These are phyloP conservation scores for Botrylloides violaceus DNA, from an alignment of 23 tunicate genomes.

Conservation along the genomic window DNA sequence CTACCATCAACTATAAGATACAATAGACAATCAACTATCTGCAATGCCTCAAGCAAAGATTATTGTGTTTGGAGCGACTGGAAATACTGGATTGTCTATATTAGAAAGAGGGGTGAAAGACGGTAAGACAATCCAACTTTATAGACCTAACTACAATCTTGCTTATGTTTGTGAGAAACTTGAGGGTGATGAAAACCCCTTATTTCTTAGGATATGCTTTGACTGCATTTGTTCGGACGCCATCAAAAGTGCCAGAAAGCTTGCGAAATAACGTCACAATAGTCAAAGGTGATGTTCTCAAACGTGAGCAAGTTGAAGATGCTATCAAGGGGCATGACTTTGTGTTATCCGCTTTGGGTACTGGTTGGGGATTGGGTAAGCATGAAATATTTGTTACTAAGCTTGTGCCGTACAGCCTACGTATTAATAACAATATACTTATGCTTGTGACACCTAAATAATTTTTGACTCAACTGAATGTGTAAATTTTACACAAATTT, in stretches of 20 bases:
- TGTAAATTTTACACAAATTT: too few relatives aligned
- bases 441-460: too few relatives aligned
- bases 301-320: slow-evolving; percentile 49
- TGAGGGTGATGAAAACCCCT: too few relatives aligned
- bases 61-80: slow-evolving; percentile 84
- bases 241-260: slow-evolving; percentile 4
- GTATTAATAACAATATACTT: too few relatives aligned
- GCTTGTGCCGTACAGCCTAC: too few relatives aligned
- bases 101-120: slow-evolving; percentile 31
- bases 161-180: too few relatives aligned
- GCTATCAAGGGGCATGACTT: slow-evolving; percentile 65
- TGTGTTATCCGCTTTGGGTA: slow-evolving; percentile 70
- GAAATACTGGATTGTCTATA: slow-evolving; percentile 60
- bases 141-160: too few relatives aligned
- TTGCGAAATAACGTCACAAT: slow-evolving; percentile 33
- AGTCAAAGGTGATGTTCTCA: slow-evolving; percentile 44
- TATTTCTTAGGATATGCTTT: slow-evolving; percentile 3
- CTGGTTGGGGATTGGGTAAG: slow-evolving; percentile 29
- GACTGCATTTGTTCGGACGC: slow-evolving; percentile 21
- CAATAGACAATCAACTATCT: too few relatives aligned
- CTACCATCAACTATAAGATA: too few relatives aligned
- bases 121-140: not conserved
- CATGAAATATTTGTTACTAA: not conserved
- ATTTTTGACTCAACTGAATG: too few relatives aligned
- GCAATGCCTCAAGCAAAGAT: slow-evolving; percentile 19